These are phyloP conservation scores for Drosophila varians DNA, from an alignment of 1,140 invertebrate genomes.

Conservation along the genomic window DNA sequence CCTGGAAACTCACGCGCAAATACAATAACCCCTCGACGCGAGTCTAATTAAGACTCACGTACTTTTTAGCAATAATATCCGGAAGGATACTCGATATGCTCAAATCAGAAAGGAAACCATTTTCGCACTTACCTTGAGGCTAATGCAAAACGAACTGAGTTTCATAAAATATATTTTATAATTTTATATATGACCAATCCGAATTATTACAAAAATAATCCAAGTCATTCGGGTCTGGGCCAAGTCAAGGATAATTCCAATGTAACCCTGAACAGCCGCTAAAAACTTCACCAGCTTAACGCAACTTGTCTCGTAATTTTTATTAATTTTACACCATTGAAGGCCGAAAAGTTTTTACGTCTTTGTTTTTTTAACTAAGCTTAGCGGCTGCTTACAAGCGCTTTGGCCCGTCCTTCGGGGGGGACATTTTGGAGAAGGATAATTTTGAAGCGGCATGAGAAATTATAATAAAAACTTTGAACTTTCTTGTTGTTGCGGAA, in stretches of 20 bases:
- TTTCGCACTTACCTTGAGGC: neutral
- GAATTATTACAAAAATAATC: too few species aligned
- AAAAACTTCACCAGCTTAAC: conserved; percentile 53
- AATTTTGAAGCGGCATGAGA: conserved; percentile 24
- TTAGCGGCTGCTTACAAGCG: conserved; percentile 73
- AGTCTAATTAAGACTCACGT: conserved; percentile 56
- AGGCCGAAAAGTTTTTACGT: conserved; percentile 52
- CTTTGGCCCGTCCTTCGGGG: conserved; percentile 62
- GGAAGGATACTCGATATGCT: neutral
- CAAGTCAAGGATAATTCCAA: conserved; percentile 55
- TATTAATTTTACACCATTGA: conserved; percentile 74
- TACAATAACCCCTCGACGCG: conserved; percentile 61
- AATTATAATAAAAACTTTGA: conserved; percentile 76
- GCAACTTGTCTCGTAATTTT: conserved; percentile 67
- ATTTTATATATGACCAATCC: too few species aligned
- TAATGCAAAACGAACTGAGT: too few species aligned
- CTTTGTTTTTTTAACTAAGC: conserved; percentile 35
- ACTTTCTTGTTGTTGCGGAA: conserved; percentile 29
- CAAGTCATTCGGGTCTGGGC: conserved; percentile 14
- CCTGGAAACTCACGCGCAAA: conserved; percentile 41
- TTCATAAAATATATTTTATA: too few species aligned
- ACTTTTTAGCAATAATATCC: neutral
- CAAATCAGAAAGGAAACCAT: neutral
- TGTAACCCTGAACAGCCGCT: conserved; percentile 35
- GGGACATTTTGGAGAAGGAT: conserved; percentile 1